Conservation (phyloP, 2,797 vertebrate species). For the Notoglanidium macrostoma region DNA sequence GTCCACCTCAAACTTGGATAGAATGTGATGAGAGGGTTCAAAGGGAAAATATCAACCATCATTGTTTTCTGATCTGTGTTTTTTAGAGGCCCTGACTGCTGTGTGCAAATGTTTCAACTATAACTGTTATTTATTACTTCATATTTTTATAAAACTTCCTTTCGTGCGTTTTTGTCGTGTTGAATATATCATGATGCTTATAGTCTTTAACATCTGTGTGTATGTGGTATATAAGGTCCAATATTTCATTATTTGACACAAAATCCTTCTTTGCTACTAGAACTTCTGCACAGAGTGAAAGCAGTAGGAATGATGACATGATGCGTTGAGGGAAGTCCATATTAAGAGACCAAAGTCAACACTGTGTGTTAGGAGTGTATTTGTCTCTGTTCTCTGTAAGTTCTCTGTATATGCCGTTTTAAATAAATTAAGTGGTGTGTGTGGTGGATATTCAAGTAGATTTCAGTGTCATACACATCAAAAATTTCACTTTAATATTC, state of each 20-base stretch:
- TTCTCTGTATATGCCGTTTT: not conserved
- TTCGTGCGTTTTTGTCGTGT: not conserved
- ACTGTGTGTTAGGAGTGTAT: conserved; percentile 20
- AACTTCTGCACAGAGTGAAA: not conserved
- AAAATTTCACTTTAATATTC: not conserved
- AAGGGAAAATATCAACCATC: not conserved
- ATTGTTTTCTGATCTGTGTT: not conserved
- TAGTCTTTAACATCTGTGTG: not conserved
- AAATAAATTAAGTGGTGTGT: not conserved
- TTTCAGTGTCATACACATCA: not conserved
- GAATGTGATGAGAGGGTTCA: not conserved
- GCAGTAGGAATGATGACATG: not conserved
- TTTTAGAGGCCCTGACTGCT: not conserved
- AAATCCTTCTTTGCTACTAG: not conserved
- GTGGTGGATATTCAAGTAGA: conserved; percentile 4
- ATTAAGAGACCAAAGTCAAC: conserved; percentile 27
- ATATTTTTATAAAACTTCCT: not conserved
- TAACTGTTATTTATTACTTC: conserved; percentile 35
- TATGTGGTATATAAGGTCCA: not conserved
- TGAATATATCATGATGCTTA: not conserved
- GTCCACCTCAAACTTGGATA: not conserved
- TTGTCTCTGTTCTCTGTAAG: not conserved
- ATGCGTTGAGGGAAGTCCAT: not conserved
- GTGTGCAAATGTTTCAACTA: not conserved
- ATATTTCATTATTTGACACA: not conserved